Conservation (phyloP, 2,113 vertebrate species). For the Microtus ochrogaster region DNA sequence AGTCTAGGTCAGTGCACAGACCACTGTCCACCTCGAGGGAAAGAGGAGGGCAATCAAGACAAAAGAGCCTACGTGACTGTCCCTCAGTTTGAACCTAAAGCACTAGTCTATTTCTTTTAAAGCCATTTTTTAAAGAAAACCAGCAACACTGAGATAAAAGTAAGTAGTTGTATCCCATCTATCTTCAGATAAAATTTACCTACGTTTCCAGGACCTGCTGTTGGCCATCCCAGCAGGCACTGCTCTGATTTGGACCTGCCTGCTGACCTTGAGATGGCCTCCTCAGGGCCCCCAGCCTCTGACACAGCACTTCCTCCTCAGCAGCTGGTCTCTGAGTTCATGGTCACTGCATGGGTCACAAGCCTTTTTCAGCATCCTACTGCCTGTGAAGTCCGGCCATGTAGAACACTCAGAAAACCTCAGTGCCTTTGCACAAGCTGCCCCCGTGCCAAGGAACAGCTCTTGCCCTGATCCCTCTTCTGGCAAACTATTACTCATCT, state of each 20-base stretch:
- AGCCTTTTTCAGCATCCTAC: neutral
- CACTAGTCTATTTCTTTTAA: neutral
- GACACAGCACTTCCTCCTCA: neutral
- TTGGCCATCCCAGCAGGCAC: neutral
- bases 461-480: neutral
- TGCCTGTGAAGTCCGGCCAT: neutral
- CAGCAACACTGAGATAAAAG: neutral
- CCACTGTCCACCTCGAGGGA: too few relatives aligned
- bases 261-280: neutral
- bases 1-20: neutral
- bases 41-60: neutral
- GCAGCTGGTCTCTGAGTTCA: neutral
- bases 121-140: neutral
- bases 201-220: neutral
- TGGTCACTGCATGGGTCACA: neutral
- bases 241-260: neutral
- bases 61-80: neutral
- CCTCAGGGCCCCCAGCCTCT: neutral
- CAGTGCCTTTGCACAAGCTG: constrained; percentile 60
- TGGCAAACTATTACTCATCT: constrained; percentile 8
- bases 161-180: neutral
- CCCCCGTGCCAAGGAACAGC: neutral
- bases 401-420: constrained; percentile 19
- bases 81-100: neutral
- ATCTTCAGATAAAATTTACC: constrained; percentile 19